These are phyloP conservation scores for Neostethus bicornis DNA, from an alignment of 2,797 vertebrate species.

Conservation along the genomic window DNA sequence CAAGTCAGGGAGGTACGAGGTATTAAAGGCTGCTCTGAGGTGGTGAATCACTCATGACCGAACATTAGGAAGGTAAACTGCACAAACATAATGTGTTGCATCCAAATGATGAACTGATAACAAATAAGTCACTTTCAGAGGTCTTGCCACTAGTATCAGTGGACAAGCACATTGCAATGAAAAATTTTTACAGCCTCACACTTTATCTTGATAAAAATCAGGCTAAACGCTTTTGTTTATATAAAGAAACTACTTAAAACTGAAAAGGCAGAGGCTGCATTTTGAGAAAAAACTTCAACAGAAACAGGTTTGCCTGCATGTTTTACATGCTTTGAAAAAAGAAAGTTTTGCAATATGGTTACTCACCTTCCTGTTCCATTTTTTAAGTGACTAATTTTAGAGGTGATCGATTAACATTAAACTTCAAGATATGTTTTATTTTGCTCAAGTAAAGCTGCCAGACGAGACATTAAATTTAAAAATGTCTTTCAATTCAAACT, in stretches of 20 bases:
- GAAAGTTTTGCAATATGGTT: no score
- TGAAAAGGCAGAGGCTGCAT: not conserved
- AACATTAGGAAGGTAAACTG: conserved; percentile 22
- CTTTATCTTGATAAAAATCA: not conserved
- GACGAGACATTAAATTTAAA: no score
- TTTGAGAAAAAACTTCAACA: not conserved
- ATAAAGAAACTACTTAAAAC: not conserved
- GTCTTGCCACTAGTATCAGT: not conserved
- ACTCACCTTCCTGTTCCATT: no score
- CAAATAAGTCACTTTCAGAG: conserved; percentile 35
- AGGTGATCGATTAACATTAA: no score
- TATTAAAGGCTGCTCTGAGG: conserved; percentile 20
- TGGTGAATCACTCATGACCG: conserved; percentile 27
- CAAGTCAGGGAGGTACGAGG: conserved; percentile 19
- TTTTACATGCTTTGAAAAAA: no score
- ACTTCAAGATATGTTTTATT: no score
- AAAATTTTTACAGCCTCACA: conserved; percentile 7
- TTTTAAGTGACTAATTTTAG: no score
- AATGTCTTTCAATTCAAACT: no score
- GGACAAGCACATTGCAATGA: not conserved
- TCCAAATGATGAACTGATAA: conserved; percentile 45
- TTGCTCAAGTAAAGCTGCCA: no score
- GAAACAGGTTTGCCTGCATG: not conserved
- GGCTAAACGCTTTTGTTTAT: not conserved
- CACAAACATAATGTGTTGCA: not conserved